A percentile compares a stretch with the other conserved stretches of the same genome.
phyloP scores from a whole-genome alignment of 2,113 vertebrate species.

The Numenius arquata region DNA sequence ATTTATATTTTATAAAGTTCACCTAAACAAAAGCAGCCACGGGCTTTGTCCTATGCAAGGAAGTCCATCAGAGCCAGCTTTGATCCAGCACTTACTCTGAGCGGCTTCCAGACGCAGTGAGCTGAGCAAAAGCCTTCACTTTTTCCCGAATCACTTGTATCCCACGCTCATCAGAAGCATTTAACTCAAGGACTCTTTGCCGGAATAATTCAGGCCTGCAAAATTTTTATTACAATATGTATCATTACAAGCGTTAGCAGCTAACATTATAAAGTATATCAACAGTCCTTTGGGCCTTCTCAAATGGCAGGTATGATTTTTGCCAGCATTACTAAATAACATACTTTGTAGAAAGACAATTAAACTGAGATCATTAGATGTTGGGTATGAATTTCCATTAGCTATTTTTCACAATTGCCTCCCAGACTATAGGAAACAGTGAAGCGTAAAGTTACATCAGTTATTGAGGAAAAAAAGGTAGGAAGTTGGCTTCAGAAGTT shows the following conservation, averaged over 20 bases:
- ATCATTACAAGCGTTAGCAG: not conserved
- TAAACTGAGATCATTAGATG: not conserved
- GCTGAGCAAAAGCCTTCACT: conserved; percentile 94
- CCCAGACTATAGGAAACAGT: not conserved
- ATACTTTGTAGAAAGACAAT: not conserved
- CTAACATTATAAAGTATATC: not conserved
- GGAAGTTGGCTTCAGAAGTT: not conserved
- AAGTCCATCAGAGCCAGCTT: not conserved
- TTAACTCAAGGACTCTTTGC: conserved; percentile 93
- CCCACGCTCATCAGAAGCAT: conserved; percentile 96
- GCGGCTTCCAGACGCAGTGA: conserved; percentile 88
- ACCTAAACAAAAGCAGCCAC: not conserved
- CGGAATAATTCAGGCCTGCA: conserved; percentile 87
- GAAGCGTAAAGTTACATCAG: not conserved
- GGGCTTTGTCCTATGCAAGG: not conserved
- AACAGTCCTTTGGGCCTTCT: not conserved
- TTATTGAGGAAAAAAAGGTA: not conserved
- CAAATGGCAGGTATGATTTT: not conserved
- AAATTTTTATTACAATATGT: conserved; percentile 1
- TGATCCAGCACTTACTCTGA: conserved; percentile 84
- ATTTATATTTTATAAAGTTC: not conserved
- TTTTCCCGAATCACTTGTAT: conserved; percentile 97
- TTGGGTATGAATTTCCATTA: not conserved
- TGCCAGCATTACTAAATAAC: not conserved
- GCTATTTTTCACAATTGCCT: not conserved